A percentile compares a stretch with the other conserved stretches of the same genome.
phyloP scores from a whole-genome alignment of 1,140 invertebrate genomes.

The Onthophagus taurus region DNA sequence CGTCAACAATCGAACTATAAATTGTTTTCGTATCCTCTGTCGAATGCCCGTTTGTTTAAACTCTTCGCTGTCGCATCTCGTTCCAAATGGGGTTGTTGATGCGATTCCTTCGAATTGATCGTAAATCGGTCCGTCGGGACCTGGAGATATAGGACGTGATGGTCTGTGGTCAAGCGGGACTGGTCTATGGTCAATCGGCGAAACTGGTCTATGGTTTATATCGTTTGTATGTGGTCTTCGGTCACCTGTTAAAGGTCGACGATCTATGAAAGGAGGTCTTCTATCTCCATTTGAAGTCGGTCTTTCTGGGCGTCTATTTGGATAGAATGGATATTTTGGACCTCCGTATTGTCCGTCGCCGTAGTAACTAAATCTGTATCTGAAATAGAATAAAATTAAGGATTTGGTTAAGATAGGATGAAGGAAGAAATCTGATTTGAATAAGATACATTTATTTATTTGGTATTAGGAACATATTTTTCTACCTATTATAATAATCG shows the following conservation, averaged over 20 bases:
- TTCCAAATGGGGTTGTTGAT: conserved; percentile 31
- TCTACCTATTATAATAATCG: too few relatives aligned
- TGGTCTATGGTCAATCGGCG: conserved; percentile 11
- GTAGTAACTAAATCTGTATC: conserved; percentile 23
- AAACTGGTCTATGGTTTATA: too few relatives aligned
- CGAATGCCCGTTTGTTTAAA: conserved; percentile 69
- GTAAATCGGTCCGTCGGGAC: conserved; percentile 35
- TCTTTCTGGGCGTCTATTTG: conserved; percentile 28
- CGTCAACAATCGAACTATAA: conserved; percentile 62
- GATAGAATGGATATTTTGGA: conserved; percentile 28
- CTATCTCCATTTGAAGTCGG: too few relatives aligned
- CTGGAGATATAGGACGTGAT: conserved; percentile 30
- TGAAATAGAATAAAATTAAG: too few relatives aligned
- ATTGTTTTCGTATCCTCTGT: conserved; percentile 66
- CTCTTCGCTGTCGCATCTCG: conserved; percentile 66
- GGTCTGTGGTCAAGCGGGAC: too few relatives aligned
- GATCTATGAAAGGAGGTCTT: too few relatives aligned
- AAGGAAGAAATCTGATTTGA: too few relatives aligned
- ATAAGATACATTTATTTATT: too few relatives aligned
- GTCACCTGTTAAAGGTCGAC: too few relatives aligned
- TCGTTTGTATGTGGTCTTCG: too few relatives aligned
- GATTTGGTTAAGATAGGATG: too few relatives aligned
- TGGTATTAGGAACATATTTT: too few relatives aligned
- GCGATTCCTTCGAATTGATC: conserved; percentile 21
- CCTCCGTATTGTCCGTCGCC: conserved; percentile 31